Base-by-base conservation (phyloP, 2,888 invertebrate species). In the Horisme vitalbata region DNA sequence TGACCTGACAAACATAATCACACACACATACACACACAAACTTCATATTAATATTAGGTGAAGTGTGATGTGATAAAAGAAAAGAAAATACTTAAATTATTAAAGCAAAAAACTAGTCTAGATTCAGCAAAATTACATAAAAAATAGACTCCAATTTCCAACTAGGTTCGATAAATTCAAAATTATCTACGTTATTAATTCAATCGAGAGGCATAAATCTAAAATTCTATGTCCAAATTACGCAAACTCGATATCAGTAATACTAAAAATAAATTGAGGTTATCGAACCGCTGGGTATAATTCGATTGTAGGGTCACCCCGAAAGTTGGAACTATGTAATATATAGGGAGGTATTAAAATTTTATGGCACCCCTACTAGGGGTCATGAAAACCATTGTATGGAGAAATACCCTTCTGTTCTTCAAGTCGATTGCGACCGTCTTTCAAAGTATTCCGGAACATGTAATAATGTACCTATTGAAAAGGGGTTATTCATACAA, bases 181-280 rank as follows among this genome's bases (percentile, higher is more conserved):
- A 32, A 43, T 31, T 20, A 32, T 32, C 36, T 24, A 6, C 10
- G 9, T 6, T 18, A 14, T 11, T 28, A 37, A 41, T 48, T 48
- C 21, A 38, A 37, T 37, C 23, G 23, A 30, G 18, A 18, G 38
- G 7, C 39, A 46, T 57, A 45, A 52, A 54, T 54, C 44, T 32
- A 31, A 44, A 45, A 47, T 48, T 52, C 41, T 38, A 48, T 57
- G 47, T 44, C 36, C 50, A 47, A 57, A 57, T 52, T 52, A 52
- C 47, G 43, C 39, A 37, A 55, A 44, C 37, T 52, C 44, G 47
- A 37, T 55, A 54, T 52, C 52, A 45, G 45, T 52, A 35, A 47
- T 41, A 52, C 50, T 57, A 55, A 55, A 57, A 57, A 51, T 52
- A 47, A 50, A 57, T 57, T 47, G 48, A 50, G 58, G 47, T 54